Percentiles rank a stretch among this genome's conserved stretches.
Conservation (phyloP, 2,113 vertebrate species). For the Meriones unguiculatus region DNA sequence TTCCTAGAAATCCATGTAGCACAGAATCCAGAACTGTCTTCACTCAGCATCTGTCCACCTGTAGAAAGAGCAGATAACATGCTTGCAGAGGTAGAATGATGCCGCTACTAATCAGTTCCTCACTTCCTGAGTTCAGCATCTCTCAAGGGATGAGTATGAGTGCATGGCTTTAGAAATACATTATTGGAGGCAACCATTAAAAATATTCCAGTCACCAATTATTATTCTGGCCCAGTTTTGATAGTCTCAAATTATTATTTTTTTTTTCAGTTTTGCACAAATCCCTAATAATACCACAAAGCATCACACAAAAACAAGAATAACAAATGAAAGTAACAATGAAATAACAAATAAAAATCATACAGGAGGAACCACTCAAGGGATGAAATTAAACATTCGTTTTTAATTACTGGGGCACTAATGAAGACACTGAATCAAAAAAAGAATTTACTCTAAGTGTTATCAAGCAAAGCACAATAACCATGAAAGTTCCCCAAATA, state of each 20-base stretch:
- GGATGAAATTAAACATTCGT: slow-evolving; percentile 15
- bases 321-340: background rate
- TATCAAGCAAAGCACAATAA: slow-evolving; percentile 68
- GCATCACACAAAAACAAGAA: background rate
- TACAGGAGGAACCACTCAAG: background rate
- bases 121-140: slow-evolving; percentile 27
- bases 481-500: slow-evolving; percentile 62
- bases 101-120: slow-evolving; percentile 6
- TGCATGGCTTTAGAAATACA: background rate
- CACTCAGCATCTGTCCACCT: background rate
- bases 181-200: background rate
- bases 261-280: slow-evolving; percentile 19
- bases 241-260: slow-evolving; percentile 49
- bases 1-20: background rate
- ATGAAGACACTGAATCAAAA: slow-evolving; percentile 68
- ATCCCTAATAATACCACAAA: slow-evolving; percentile 21
- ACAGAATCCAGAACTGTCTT: background rate
- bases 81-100: slow-evolving; percentile 18
- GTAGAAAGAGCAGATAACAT: background rate
- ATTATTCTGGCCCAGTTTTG: background rate
- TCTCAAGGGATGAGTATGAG: background rate
- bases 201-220: background rate
- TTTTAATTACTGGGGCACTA: slow-evolving; percentile 72
- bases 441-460: slow-evolving; percentile 60
- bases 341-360: background rate